A percentile compares a stretch with the other conserved stretches of the same genome.
Conservation (phyloP, 2,797 vertebrate genomes). For the Hydrocynus forskahlii region DNA sequence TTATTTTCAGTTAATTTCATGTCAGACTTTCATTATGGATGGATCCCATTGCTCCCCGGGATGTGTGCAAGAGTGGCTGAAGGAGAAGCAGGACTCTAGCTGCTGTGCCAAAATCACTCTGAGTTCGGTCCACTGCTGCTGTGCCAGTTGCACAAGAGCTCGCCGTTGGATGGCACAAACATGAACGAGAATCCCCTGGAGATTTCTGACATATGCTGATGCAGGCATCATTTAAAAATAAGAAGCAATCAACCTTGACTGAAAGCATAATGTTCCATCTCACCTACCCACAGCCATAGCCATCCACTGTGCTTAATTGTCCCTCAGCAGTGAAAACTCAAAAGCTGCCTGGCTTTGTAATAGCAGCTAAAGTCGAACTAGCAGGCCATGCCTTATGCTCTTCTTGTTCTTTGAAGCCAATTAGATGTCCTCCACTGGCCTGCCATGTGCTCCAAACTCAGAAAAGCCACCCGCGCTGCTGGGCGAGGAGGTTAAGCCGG, state of each 20-base stretch:
- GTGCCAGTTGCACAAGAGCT: not conserved
- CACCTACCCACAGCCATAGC: not conserved
- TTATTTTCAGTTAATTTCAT: slow-evolving; percentile 60
- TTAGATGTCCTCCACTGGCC: slow-evolving; percentile 50
- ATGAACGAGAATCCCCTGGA: not conserved
- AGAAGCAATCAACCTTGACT: slow-evolving; percentile 21
- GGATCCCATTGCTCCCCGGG: slow-evolving; percentile 44
- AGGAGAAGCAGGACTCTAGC: slow-evolving; percentile 38
- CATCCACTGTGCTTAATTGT: slow-evolving; percentile 5
- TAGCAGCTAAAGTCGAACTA: slow-evolving; percentile 21
- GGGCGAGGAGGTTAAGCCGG: slow-evolving; percentile 29
- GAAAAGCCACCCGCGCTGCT: slow-evolving; percentile 43
- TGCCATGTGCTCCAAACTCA: slow-evolving; percentile 15
- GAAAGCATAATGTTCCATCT: slow-evolving; percentile 8
- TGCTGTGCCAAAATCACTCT: not conserved
- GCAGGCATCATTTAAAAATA: slow-evolving; percentile 10
- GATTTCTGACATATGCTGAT: slow-evolving; percentile 23
- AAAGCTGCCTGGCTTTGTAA: slow-evolving; percentile 20
- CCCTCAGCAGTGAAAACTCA: not conserved
- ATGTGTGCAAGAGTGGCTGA: not conserved
- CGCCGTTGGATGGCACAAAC: not conserved
- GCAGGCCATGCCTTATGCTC: not conserved
- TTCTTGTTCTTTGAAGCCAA: slow-evolving; percentile 45
- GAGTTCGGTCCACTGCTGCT: not conserved
- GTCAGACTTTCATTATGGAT: slow-evolving; percentile 47